A percentile compares a stretch with the other conserved stretches of the same genome.
Conservation (phyloP, 2,113 vertebrate genomes). For the Sphaerodactylus townsendi region DNA sequence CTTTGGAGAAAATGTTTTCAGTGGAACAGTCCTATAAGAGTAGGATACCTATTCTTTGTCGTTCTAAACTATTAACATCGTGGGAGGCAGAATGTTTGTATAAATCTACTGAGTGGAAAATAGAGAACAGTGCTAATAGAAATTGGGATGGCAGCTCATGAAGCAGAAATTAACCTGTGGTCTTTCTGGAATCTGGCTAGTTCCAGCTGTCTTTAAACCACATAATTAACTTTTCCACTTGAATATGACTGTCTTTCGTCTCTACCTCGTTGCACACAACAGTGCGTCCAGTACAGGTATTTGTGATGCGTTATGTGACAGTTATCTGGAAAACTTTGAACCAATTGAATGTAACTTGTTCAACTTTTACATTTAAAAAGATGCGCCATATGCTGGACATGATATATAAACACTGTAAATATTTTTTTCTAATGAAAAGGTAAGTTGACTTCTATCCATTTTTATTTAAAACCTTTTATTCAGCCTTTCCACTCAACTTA, state of each 20-base stretch:
- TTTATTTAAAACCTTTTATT: too few species aligned
- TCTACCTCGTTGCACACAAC: not conserved
- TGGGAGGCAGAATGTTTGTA: not conserved
- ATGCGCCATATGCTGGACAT: too few species aligned
- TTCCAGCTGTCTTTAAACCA: not conserved
- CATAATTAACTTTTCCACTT: not conserved
- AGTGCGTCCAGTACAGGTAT: not conserved
- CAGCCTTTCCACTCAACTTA: too few species aligned
- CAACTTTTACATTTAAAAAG: too few species aligned
- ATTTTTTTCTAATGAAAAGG: too few species aligned
- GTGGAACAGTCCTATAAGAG: not conserved
- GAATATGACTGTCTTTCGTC: not conserved
- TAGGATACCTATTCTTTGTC: not conserved
- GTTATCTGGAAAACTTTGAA: too few species aligned
- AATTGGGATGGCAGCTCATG: not conserved
- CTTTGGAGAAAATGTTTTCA: not conserved
- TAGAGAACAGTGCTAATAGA: not conserved
- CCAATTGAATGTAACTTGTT: too few species aligned
- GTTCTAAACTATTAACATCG: not conserved
- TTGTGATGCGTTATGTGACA: not conserved
- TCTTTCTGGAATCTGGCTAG: not conserved
- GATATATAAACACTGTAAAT: too few species aligned
- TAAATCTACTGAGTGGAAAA: not conserved
- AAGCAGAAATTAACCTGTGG: not conserved
- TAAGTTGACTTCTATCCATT: too few species aligned